phyloP scores from a whole-genome alignment of 2,888 invertebrate genomes.

The Phragmatobia fuliginosa region DNA sequence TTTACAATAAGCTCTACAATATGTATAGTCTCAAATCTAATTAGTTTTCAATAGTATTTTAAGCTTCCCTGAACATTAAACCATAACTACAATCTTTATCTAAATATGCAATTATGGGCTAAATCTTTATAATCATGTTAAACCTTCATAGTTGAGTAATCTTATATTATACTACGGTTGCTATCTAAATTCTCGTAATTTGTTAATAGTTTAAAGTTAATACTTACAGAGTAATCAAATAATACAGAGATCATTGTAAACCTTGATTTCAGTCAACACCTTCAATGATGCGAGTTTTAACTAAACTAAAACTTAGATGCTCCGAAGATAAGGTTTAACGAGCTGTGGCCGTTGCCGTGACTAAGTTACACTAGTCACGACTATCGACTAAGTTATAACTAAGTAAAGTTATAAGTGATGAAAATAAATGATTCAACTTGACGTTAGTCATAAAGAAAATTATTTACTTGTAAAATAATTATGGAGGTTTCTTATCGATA shows the following conservation, averaged over 20 bases:
- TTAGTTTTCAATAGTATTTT: no score
- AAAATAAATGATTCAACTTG: slow-evolving; percentile 39
- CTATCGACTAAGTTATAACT: slow-evolving; percentile 39
- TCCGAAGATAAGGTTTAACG: slow-evolving; percentile 68
- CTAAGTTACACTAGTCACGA: slow-evolving; percentile 79
- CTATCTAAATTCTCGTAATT: background rate
- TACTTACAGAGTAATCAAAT: slow-evolving; percentile 31
- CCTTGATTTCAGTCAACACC: slow-evolving; percentile 1
- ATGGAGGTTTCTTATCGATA: slow-evolving; percentile 21
- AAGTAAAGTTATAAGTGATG: slow-evolving; percentile 46
- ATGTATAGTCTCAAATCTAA: background rate
- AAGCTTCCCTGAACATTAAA: background rate
- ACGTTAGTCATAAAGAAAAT: slow-evolving; percentile 33
- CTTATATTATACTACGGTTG: background rate
- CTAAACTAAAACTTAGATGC: slow-evolving; percentile 57
- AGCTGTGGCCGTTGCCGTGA: slow-evolving; percentile 69
- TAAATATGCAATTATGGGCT: background rate
- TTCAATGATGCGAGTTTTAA: slow-evolving; percentile 43
- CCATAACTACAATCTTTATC: background rate
- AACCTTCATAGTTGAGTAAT: background rate
- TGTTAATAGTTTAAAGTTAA: background rate
- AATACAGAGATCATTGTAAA: slow-evolving; percentile 38
- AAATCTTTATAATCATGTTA: background rate
- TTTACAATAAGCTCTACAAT: slow-evolving; percentile 15
- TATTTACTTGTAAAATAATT: slow-evolving; percentile 40